Base-by-base conservation (phyloP, 2,113 vertebrate genomes). In the Ursus arctos region DNA sequence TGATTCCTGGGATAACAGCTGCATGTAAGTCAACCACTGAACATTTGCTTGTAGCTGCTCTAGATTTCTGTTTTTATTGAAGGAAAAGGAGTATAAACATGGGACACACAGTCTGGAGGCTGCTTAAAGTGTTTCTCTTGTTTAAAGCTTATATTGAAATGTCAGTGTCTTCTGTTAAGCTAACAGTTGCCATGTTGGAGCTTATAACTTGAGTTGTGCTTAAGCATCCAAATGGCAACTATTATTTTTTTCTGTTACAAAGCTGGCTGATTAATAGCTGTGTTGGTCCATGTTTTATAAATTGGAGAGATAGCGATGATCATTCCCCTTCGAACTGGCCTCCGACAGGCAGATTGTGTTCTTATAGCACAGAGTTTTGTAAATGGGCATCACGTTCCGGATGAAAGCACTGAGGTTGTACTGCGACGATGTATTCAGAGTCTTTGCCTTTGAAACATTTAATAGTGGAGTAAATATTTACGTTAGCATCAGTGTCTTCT, bases 61-160 rank as follows among this genome's bases (percentile, higher is more conserved):
- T 98, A 97, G 98, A 96, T 97, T 97, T 92, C 97, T 98, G 96
- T 96, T 98, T 98, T 98, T 98, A 98, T 98, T 98, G 98, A 99
- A 98, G 81, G 98, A 90, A 98, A 98, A 97, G 97, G 98, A 98
- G 96, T 98, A 98, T 98, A 98, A 99, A 98, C 98, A 93, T 94
- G 97, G 97, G 96, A 97, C 96, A 74, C 77, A 57, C 55, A 96
- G 93, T 98, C 98, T 95, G 97, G 94, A 98, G 96, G 82, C 96
- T 97, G 95, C 97, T 98, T 98, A 97, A 97, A 97, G 97, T 74
- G 49, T 90, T 99, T 96, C 96, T 89, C 88, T 97, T 97, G 81
- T 98, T 98, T 96, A 92, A 98, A 98, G 97, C 47, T 94, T 96
- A 22, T 94, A 80, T 87, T 97, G 95, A 98, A 98, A 97, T 88